phyloP scores from a whole-genome alignment of 2,797 vertebrate genomes.

The Anniella stebbinsi region DNA sequence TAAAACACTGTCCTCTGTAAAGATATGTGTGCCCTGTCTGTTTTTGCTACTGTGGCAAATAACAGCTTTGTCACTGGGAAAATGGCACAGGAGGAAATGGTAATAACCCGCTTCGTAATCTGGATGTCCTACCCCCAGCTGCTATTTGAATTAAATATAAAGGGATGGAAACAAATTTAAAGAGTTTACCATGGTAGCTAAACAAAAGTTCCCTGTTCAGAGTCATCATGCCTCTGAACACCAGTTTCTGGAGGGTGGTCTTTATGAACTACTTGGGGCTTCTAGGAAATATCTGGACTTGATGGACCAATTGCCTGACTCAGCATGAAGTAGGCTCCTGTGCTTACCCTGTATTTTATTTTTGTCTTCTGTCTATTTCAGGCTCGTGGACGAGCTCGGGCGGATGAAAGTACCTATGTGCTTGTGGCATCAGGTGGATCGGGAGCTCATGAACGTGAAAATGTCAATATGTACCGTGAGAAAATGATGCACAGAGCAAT shows the following conservation, averaged over 20 bases:
- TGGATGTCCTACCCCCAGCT: background rate
- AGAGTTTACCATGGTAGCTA: background rate
- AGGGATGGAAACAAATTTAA: background rate
- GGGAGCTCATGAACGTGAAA: constrained; percentile 89
- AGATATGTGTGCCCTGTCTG: background rate
- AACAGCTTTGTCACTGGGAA: background rate
- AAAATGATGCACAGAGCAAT: constrained; percentile 95
- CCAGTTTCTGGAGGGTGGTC: background rate
- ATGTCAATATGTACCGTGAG: constrained; percentile 89
- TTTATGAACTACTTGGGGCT: background rate
- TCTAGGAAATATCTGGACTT: background rate
- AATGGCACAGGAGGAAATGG: background rate
- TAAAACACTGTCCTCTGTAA: background rate
- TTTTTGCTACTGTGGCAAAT: background rate
- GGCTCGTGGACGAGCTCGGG: constrained; percentile 93
- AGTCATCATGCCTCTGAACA: background rate
- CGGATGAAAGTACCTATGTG: constrained; percentile 90
- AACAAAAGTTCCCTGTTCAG: background rate
- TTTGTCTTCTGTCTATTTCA: constrained; percentile 65
- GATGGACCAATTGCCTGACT: no score
- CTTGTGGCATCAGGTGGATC: constrained; percentile 87
- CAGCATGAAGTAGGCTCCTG: no score
- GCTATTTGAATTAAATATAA: background rate
- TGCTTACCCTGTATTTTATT: background rate
- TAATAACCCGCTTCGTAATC: background rate